These are phyloP conservation scores for Schizopygopsis pylzovi DNA, from an alignment of 2,797 vertebrate genomes.

Conservation along the genomic window DNA sequence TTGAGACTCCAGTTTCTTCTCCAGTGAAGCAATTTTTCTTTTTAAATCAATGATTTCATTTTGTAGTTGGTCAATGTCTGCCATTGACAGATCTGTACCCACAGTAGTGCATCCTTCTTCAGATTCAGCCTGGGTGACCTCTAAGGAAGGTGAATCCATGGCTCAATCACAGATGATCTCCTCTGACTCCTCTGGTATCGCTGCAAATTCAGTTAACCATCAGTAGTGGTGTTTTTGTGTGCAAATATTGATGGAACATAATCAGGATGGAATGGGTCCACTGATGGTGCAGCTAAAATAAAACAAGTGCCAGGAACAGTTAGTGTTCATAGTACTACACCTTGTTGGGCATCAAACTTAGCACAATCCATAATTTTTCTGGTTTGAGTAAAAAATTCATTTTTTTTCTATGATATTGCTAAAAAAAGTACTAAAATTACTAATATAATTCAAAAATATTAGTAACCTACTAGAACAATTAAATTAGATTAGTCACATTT, in stretches of 20 bases:
- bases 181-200: too few species aligned
- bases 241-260: not conserved
- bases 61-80: too few species aligned
- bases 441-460: too few species aligned
- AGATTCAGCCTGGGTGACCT: not conserved
- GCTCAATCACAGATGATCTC: too few species aligned
- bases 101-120: slow-evolving; percentile 3
- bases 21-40: too few species aligned
- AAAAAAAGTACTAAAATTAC: too few species aligned
- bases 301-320: not conserved
- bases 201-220: too few species aligned
- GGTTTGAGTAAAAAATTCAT: not conserved
- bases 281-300: not conserved
- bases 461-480: not conserved
- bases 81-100: not conserved
- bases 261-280: slow-evolving; percentile 6
- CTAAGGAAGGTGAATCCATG: too few species aligned
- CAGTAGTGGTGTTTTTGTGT: not conserved
- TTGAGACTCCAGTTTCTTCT: too few species aligned
- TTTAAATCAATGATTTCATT: too few species aligned
- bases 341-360: not conserved
- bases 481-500: not conserved
- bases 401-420: not conserved
- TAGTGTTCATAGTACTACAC: not conserved
- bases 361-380: not conserved